Base-by-base conservation (phyloP, 2,888 invertebrate species). In the Lottia scabra region DNA sequence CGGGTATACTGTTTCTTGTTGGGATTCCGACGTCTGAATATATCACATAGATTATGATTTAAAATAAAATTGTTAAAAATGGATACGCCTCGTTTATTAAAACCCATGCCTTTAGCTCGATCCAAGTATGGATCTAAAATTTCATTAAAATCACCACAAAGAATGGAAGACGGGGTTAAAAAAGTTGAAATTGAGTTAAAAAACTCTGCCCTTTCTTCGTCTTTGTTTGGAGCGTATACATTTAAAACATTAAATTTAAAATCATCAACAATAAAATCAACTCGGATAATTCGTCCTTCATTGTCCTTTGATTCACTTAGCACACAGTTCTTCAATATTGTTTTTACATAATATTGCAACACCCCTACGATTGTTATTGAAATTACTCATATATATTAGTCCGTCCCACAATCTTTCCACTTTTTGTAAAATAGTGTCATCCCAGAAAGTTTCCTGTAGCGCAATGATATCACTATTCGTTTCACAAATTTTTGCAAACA, bases 161-260 rank as follows among this genome's bases (percentile, higher is more conserved):
- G n/a, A n/a, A n/a, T n/a, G n/a, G n/a, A n/a, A n/a, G n/a, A n/a
- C n/a, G n/a, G n/a, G n/a, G n/a, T n/a, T n/a, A n/a, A n/a, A n/a
- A n/a, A n/a, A n/a, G n/a, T n/a, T n/a, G n/a, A n/a, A n/a, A n/a
- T n/a, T n/a, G n/a, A n/a, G n/a, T n/a, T n/a, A 66, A 67, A 71
- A 71, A 56, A 69, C 16, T 13, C 23, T 19, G 46, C 15, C 10
- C 67, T 67, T 62, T 71, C 46, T 45, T 23, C 30, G 26, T 19
- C 27, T 67, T 63, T 64, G 19, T 71, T 71, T n/a, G 71, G 67
- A 26, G 63, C 46, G 67, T 71, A 71, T 27, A 71, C 48, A 71
- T 67, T 67, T n/a, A 71, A 30, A 45, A 71, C 23, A 71, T 71
- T 46, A 38, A 63, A 63, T 8, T 19, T 67, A 63, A 67, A 27